Evolutionary conservation across 2,113 vertebrate species (phyloP), one percentile per base, ranked within the genome.

Genomic region (Nannospalax galili): DNA sequence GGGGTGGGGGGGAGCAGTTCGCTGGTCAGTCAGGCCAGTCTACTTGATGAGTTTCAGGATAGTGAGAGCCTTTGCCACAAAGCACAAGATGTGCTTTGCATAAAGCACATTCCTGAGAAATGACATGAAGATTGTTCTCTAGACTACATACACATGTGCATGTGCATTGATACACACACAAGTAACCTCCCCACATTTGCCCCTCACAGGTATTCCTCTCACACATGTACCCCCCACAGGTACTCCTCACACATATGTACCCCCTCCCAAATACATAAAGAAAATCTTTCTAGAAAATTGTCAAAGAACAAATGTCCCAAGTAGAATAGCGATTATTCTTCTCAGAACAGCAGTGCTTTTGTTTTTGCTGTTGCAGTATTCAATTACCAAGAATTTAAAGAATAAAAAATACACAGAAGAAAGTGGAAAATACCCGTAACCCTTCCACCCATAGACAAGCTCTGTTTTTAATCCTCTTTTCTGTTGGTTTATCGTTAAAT

Each of bases 401-500:
- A 85, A 40, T 42, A 35, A 73, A 85, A 92, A 81, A 72, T 7
- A 62, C 56, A 67, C 20, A 87, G 52, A 93, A 67, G 77, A 62
- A 77, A 93, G 92, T 79, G 32, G 60, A 81, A 88, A 75, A 37
- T 79, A 80, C 42, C 91, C 75, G 56, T 48, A 69, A 86, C 64
- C 40, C 14, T 88, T 92, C 58, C 20, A 19, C 14, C 35, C 30
- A 3, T 17, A 84, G 56, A 45, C n/a, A 80, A 65, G 67, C 62
- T 69, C n/a, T 77, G 10, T 74, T 69, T 67, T 52, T n/a, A 72
- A 19, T 64, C 35, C 15, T 81, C 37, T 88, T 89, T 92, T 90
- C 20, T 86, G 40, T 75, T 88, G 37, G 35, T 90, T 96, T 78
- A 86, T 82, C 48, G 72, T 92, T 70, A 84, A 85, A 37, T 35